These are phyloP conservation scores for Phaethornis superciliosus DNA, from an alignment of 2,113 vertebrate species.

Conservation along the genomic window DNA sequence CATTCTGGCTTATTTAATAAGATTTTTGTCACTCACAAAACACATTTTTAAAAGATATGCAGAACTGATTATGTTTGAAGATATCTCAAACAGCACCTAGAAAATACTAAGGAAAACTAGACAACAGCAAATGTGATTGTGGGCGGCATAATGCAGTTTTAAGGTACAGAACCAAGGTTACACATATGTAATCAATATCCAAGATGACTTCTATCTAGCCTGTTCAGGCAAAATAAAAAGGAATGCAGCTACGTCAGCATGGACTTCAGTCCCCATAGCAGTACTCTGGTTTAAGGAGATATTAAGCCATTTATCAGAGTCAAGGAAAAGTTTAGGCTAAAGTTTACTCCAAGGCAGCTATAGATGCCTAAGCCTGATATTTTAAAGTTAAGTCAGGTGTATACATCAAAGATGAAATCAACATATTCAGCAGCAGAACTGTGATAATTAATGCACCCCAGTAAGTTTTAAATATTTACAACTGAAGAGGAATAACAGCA, in stretches of 20 bases:
- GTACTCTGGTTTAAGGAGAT: background rate
- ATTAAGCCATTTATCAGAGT: background rate
- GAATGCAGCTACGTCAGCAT: background rate
- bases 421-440: background rate
- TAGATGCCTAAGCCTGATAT: background rate
- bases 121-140: background rate
- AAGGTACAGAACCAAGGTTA: background rate
- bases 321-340: background rate
- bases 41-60: background rate
- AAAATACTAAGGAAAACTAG: background rate
- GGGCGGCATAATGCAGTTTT: background rate
- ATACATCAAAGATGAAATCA: background rate
- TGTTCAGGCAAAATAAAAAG: background rate
- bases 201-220: rapidly evolving
- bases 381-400: background rate
- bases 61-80: background rate
- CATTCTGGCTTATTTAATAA: background rate
- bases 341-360: background rate
- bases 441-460: background rate
- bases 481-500: background rate
- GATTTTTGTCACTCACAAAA: background rate
- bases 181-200: background rate
- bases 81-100: background rate
- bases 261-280: background rate
- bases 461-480: background rate